These are phyloP conservation scores for Seriola rivoliana DNA, from an alignment of 2,113 vertebrate genomes.

Conservation along the genomic window DNA sequence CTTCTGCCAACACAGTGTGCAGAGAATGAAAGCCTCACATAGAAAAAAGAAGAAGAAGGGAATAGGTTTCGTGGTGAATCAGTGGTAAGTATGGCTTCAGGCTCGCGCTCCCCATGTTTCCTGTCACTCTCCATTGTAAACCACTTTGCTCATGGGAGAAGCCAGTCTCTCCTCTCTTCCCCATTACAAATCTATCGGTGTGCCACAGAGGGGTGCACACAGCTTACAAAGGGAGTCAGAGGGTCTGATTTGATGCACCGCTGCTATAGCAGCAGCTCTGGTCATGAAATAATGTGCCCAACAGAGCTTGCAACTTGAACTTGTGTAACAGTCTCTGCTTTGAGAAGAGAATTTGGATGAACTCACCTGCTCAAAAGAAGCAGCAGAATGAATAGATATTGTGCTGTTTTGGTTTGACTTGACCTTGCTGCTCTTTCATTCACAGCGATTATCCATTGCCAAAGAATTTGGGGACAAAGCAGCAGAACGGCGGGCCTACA, in stretches of 20 bases:
- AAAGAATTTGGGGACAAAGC: slow-evolving; percentile 99
- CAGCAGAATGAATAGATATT: neutral
- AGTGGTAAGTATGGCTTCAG: slow-evolving; percentile 27
- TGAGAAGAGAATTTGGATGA: neutral
- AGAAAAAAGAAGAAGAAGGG: slow-evolving; percentile 2
- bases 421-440: slow-evolving; percentile 30
- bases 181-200: slow-evolving; percentile 40
- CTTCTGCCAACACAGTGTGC: slow-evolving; percentile 5
- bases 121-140: slow-evolving; percentile 46
- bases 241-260: slow-evolving; percentile 39
- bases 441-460: slow-evolving; percentile 95
- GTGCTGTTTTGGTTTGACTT: slow-evolving; percentile 1
- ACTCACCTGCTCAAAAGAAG: neutral
- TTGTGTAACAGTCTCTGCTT: slow-evolving; percentile 4
- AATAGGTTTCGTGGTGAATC: slow-evolving; percentile 57
- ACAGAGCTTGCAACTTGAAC: slow-evolving; percentile 6
- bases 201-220: slow-evolving; percentile 10
- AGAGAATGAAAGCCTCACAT: slow-evolving; percentile 16
- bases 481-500: slow-evolving; percentile 94
- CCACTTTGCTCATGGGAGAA: slow-evolving; percentile 22
- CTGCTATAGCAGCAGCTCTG: slow-evolving; percentile 24
- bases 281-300: slow-evolving; percentile 4
- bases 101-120: slow-evolving; percentile 18
- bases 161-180: slow-evolving; percentile 9
- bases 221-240: slow-evolving; percentile 25